Conservation (phyloP, 2,113 vertebrate genomes). For the Chionodraco myersi region DNA sequence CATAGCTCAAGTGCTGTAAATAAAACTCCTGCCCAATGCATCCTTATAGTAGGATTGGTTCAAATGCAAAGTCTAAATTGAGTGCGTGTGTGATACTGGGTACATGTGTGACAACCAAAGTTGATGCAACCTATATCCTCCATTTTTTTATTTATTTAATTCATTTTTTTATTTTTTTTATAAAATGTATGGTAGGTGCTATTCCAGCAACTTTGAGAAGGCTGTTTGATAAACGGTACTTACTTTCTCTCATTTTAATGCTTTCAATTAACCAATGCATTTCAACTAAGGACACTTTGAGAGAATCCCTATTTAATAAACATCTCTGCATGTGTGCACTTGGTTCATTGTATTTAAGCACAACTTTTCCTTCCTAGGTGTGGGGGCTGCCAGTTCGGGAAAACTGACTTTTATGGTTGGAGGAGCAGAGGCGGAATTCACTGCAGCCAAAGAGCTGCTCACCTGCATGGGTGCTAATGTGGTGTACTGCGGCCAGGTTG, state of each 20-base stretch:
- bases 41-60: no score
- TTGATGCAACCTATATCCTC: no score
- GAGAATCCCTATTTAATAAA: background rate
- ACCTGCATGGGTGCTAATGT: conserved; percentile 97
- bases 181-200: background rate
- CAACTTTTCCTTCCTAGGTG: conserved; percentile 83
- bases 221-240: background rate
- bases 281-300: background rate
- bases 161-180: no score
- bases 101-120: no score
- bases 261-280: background rate
- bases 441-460: conserved; percentile 93
- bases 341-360: conserved; percentile 24
- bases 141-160: no score
- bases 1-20: no score
- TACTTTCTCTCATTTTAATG: background rate
- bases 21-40: no score
- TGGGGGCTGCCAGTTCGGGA: conserved; percentile 93
- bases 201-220: background rate
- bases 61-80: no score
- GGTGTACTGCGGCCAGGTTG: conserved; percentile 94
- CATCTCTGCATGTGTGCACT: background rate
- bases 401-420: conserved; percentile 99
- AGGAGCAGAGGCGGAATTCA: conserved; percentile 94
- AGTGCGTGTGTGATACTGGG: no score